Percentiles rank a stretch among this genome's conserved stretches.
These are phyloP conservation scores for Heterocephalus glaber DNA, from an alignment of 2,113 vertebrate genomes.

Conservation along the genomic window DNA sequence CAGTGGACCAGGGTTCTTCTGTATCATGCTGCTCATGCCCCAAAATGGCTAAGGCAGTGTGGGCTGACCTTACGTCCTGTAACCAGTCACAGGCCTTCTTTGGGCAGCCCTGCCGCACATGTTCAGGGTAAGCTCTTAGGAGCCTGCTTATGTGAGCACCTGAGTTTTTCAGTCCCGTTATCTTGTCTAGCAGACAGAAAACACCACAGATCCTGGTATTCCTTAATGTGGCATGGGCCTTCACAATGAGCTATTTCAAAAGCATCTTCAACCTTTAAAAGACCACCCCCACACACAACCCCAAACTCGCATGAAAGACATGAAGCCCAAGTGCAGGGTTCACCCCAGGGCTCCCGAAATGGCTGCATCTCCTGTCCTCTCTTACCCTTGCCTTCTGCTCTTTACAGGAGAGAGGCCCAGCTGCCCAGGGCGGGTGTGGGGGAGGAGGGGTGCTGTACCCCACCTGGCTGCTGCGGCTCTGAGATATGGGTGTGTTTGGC, in stretches of 20 bases:
- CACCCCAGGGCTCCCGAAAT: not conserved
- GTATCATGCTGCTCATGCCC: too few relatives aligned
- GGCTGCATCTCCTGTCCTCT: not conserved
- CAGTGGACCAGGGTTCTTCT: too few relatives aligned
- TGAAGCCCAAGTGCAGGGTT: not conserved
- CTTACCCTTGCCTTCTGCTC: not conserved
- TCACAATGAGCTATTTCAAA: not conserved
- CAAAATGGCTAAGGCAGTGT: not conserved
- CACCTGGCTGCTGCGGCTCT: not conserved
- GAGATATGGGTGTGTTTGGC: not conserved
- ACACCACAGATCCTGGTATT: not conserved
- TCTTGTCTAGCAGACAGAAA: not conserved
- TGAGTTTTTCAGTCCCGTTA: not conserved
- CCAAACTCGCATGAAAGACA: not conserved
- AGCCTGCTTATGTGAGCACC: fast-evolving
- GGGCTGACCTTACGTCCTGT: not conserved
- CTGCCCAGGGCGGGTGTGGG: not conserved
- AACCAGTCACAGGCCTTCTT: not conserved
- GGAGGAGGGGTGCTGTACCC: not conserved
- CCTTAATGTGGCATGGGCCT: not conserved
- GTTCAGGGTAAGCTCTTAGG: not conserved
- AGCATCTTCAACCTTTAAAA: not conserved
- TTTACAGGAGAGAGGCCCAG: not conserved
- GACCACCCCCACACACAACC: too few relatives aligned
- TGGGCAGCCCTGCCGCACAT: not conserved